Evolutionary conservation across 2,888 invertebrate genomes (phyloP).

Genomic region (Apoderus coryli): DNA sequence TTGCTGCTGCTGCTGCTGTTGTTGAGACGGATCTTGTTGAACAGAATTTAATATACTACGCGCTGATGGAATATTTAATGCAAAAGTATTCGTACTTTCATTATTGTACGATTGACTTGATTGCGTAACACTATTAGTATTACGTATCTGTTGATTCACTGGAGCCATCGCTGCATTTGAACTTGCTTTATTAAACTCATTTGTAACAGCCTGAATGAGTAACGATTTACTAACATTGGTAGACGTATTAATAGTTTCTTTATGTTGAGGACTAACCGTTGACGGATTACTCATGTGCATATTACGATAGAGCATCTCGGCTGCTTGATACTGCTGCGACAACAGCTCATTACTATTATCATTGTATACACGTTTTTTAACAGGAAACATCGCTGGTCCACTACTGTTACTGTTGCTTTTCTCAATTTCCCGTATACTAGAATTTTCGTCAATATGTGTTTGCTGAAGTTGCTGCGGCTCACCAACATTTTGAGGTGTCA

Average conservation of each 20-base stretch:
- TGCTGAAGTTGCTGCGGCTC: conserved; percentile 2
- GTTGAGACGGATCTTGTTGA: conserved; percentile 3
- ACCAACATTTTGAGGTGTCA: background rate
- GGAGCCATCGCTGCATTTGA: conserved; percentile 2
- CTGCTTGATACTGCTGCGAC: no score
- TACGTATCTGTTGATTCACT: background rate
- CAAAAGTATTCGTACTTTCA: background rate
- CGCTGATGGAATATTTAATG: conserved; percentile 1
- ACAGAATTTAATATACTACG: background rate
- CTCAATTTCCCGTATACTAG: no score
- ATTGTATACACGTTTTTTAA: conserved; percentile 46
- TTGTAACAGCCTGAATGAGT: conserved; percentile 8
- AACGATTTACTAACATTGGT: conserved; percentile 7
- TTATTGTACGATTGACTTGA: no score
- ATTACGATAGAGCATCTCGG: no score
- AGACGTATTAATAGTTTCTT: background rate
- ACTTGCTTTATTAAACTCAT: conserved; percentile 1
- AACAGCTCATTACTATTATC: no score
- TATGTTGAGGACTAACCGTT: background rate
- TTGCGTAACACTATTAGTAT: background rate
- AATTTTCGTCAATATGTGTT: no score
- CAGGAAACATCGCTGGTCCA: conserved; percentile 43
- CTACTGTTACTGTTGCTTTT: no score
- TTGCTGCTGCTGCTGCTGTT: conserved; percentile 8
- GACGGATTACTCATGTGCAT: conserved; percentile 22